A percentile compares a stretch with the other conserved stretches of the same genome.
Evolutionary conservation across 2,888 invertebrate species (phyloP).

Genomic region (Thymelicus acteon): DNA sequence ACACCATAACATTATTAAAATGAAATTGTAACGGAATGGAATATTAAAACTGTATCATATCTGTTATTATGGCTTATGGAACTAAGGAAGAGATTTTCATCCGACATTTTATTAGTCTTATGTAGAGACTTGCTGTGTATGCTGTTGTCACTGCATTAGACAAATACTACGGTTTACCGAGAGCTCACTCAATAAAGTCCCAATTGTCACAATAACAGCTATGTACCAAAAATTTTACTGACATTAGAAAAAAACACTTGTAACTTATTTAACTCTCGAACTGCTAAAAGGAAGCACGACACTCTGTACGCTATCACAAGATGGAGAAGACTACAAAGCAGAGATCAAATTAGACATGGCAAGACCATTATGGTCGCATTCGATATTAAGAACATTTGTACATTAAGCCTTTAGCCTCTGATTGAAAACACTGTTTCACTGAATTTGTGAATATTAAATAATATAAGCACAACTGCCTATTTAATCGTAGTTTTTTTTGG

Average conservation of each 20-base stretch:
- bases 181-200: not conserved
- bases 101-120: no score
- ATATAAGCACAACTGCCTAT: constrained; percentile 56
- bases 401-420: constrained; percentile 69
- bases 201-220: not conserved
- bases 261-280: constrained; percentile 47
- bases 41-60: not conserved
- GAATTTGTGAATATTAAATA: constrained; percentile 46
- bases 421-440: constrained; percentile 68
- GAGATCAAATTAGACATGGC: constrained; percentile 80
- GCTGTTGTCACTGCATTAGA: no score
- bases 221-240: not conserved
- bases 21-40: constrained; percentile 8
- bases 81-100: no score
- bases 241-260: constrained; percentile 34
- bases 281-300: constrained; percentile 66
- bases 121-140: no score
- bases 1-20: constrained; percentile 50
- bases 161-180: not conserved
- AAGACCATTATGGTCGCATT: constrained; percentile 65
- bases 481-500: not conserved
- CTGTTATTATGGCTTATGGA: not conserved
- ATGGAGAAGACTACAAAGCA: constrained; percentile 66
- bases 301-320: constrained; percentile 50
- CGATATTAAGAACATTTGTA: constrained; percentile 68